Conservation (phyloP, 2,797 vertebrate species). For the Phyllotis vaccarum region DNA sequence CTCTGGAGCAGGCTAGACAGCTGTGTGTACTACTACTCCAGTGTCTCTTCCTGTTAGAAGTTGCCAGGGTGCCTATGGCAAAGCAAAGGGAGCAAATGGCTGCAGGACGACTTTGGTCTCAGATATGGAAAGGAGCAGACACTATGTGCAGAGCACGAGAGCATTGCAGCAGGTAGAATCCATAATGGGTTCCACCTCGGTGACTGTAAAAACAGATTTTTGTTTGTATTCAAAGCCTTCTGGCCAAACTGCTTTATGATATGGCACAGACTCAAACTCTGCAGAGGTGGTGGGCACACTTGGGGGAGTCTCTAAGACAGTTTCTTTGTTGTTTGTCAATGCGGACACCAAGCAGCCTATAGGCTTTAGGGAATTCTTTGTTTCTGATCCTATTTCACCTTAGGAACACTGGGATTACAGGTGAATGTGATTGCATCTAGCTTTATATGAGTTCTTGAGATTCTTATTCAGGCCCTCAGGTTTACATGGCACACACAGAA, state of each 20-base stretch:
- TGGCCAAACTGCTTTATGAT: background rate
- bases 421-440: too few relatives aligned
- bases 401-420: too few relatives aligned
- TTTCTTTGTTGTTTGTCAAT: too few relatives aligned
- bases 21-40: background rate
- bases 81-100: background rate
- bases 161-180: background rate
- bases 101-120: background rate
- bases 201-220: background rate
- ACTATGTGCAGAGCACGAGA: background rate
- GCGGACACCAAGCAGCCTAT: too few relatives aligned
- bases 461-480: too few relatives aligned
- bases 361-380: too few relatives aligned
- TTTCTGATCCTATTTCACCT: too few relatives aligned
- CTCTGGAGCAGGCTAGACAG: background rate
- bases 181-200: background rate
- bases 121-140: background rate
- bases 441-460: too few relatives aligned
- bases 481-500: too few relatives aligned
- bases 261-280: background rate
- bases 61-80: background rate
- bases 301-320: too few relatives aligned
- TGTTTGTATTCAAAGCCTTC: background rate
- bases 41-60: background rate
- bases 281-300: background rate